Evolutionary conservation across 2,113 vertebrate species (phyloP).

Genomic region (Scortum barcoo): DNA sequence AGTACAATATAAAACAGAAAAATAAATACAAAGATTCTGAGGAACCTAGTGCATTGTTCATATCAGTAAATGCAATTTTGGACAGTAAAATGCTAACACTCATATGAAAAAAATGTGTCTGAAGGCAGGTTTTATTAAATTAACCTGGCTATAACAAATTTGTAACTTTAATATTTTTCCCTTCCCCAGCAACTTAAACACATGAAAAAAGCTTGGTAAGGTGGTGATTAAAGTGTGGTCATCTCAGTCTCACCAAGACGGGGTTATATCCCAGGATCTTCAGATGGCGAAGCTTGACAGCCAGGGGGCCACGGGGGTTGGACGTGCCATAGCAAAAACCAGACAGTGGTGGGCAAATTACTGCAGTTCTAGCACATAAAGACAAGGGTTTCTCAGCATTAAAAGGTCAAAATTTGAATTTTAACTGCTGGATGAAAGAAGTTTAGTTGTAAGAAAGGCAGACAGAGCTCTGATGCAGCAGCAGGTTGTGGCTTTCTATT

Average conservation of each 20-base stretch:
- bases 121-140: neutral
- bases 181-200: neutral
- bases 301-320: slow-evolving; percentile 85
- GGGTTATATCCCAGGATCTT: slow-evolving; percentile 88
- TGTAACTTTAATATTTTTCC: neutral
- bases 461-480: slow-evolving; percentile 3
- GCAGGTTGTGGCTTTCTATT: neutral
- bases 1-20: neutral
- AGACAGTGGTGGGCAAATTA: slow-evolving; percentile 82
- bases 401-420: slow-evolving; percentile 32
- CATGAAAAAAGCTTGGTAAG: neutral
- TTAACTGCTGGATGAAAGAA: neutral
- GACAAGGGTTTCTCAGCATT: slow-evolving; percentile 8
- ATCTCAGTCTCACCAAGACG: slow-evolving; percentile 86
- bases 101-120: neutral
- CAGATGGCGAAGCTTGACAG: slow-evolving; percentile 90
- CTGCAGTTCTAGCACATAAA: slow-evolving; percentile 85
- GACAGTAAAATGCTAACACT: too few relatives aligned
- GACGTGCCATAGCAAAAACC: slow-evolving; percentile 85
- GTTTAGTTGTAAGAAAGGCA: neutral
- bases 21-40: neutral
- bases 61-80: too few relatives aligned
- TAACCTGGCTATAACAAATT: neutral
- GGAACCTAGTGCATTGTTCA: neutral
- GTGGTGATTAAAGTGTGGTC: neutral